Evolutionary conservation across 2,888 invertebrate species (phyloP).

Genomic region (Pachymerium ferrugineum): DNA sequence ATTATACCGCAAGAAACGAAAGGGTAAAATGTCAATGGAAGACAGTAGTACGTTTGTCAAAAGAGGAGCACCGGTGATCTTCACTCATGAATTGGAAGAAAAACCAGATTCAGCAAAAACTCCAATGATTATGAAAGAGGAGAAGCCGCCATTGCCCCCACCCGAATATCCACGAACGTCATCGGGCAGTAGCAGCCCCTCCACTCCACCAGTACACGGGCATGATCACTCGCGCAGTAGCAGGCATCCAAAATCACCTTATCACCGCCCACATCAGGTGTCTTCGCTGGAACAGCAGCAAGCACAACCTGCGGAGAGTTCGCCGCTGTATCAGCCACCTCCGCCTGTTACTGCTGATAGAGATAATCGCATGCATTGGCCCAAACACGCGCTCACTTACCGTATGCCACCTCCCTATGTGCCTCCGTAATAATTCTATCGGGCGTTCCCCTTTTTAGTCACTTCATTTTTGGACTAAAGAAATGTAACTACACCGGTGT

Average conservation of each 20-base stretch:
- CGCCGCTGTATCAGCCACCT: slow-evolving; percentile 84
- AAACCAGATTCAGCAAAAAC: slow-evolving; percentile 76
- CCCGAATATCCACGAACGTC: slow-evolving; percentile 62
- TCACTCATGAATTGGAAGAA: slow-evolving; percentile 87
- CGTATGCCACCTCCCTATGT: slow-evolving; percentile 95
- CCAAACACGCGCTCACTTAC: slow-evolving; percentile 82
- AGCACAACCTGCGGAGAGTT: slow-evolving; percentile 42
- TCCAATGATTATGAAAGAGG: slow-evolving; percentile 89
- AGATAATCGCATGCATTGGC: slow-evolving; percentile 62
- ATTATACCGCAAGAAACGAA: slow-evolving; percentile 68
- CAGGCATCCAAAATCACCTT: slow-evolving; percentile 36
- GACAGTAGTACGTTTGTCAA: slow-evolving; percentile 58
- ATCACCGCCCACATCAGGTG: slow-evolving; percentile 36
- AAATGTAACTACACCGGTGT: too few relatives aligned
- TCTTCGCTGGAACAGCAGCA: slow-evolving; percentile 36
- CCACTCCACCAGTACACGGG: slow-evolving; percentile 38
- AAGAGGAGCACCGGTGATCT: slow-evolving; percentile 83
- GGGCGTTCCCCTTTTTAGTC: not conserved
- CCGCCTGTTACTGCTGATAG: slow-evolving; percentile 73
- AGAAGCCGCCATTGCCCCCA: slow-evolving; percentile 85
- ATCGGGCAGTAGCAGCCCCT: slow-evolving; percentile 51
- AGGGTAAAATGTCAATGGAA: slow-evolving; percentile 76
- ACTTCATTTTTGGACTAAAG: not conserved
- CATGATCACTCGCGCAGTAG: slow-evolving; percentile 36
- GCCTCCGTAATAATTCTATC: slow-evolving; percentile 70